Conservation (phyloP, 2,797 vertebrate species). For the Notolabrus celidotus region DNA sequence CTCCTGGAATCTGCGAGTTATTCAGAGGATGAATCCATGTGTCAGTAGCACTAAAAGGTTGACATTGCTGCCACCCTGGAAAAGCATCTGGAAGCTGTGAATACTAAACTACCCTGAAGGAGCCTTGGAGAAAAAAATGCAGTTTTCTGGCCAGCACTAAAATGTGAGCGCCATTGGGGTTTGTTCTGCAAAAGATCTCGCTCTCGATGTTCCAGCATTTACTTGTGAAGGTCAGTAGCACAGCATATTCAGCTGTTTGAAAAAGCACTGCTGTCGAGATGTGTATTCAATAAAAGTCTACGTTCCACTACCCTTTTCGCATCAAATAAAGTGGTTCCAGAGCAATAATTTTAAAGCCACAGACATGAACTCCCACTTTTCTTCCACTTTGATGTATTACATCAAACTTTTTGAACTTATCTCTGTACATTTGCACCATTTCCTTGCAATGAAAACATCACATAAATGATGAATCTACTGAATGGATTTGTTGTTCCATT, state of each 20-base stretch:
- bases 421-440: neutral
- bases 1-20: neutral
- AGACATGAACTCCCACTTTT: slow-evolving; percentile 5
- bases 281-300: slow-evolving; percentile 24
- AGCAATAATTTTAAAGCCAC: slow-evolving; percentile 27
- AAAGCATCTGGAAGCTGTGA: slow-evolving; percentile 21
- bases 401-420: slow-evolving; percentile 1
- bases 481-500: slow-evolving; percentile 4
- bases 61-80: slow-evolving; percentile 22
- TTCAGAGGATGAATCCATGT: slow-evolving; percentile 9
- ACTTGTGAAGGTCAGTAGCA: slow-evolving; percentile 46
- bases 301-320: neutral
- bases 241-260: slow-evolving; percentile 27
- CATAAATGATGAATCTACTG: slow-evolving; percentile 2
- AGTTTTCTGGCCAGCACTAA: slow-evolving; percentile 16
- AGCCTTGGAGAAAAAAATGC: neutral
- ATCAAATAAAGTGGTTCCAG: slow-evolving; percentile 10
- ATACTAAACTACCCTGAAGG: slow-evolving; percentile 26
- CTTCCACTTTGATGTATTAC: slow-evolving; percentile 4
- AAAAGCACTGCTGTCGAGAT: slow-evolving; percentile 31
- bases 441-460: neutral
- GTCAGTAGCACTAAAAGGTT: slow-evolving; percentile 26
- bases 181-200: slow-evolving; percentile 34
- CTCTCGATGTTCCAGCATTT: slow-evolving; percentile 21
- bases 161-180: slow-evolving; percentile 28